Evolutionary conservation across 2,888 invertebrate species (phyloP), one percentile per base, ranked within the genome.

Genomic region (Lycia hirtaria): DNA sequence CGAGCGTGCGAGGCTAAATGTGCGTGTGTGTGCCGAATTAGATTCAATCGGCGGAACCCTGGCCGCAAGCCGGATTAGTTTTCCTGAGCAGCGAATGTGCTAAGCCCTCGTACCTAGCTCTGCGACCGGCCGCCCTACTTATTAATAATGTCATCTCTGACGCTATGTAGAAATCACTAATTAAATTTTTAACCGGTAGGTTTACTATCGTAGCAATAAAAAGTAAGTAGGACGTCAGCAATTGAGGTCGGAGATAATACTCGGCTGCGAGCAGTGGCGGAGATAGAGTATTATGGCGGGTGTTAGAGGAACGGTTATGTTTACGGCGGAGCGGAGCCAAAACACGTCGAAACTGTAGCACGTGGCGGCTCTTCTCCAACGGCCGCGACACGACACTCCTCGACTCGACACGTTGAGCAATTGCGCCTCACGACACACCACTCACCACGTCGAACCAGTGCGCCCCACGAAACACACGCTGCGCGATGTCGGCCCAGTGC

Each of bases 51-150:
- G 6, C 19, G 7, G 32, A 33, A n/a, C 37, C 24, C 55, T 22
- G 15, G 43, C 20, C 49, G 56, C 43, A 61, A 33, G 20, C 20
- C 1, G 6, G 35, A 40, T 45, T 56, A 52, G 52, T 60, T 56
- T 51, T 56, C 40, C 55, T 55, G 41, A 32, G 47, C 7, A 57
- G 48, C 44, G 50, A 52, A 52, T 52, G 56, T 52, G 43, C 37
- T 37, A 37, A 32, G 9, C 19, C 1, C 19, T 14, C 7, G 6
- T 9, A 1, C 12, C 17, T 19, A 5, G 4, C n/a, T n/a, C n/a
- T 35, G 22, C 22, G 15, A 5, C 24, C n/a, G 26, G 22, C 22
- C n/a, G 3, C 24, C 37, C 30, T 30, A 32, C 50, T 32, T 32
- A 28, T 0, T 19, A 35, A 17, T 33, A 51, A 33, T 26, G 33